Conservation (phyloP, 2,888 invertebrate species). For the Thymelicus acteon region DNA sequence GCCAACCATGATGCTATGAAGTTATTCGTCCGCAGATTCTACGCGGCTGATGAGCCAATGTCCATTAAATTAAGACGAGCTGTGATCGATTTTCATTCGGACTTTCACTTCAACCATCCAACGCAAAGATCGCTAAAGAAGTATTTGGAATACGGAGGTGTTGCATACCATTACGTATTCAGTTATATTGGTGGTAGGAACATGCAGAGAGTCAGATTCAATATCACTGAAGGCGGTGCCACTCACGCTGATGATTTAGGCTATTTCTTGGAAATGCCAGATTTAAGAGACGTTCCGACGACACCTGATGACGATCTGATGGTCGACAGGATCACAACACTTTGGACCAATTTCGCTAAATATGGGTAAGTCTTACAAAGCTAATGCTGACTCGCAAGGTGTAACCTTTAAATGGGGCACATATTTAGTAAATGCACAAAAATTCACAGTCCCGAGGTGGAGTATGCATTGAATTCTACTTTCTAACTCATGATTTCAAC, state of each 20-base stretch:
- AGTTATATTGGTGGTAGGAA: slow-evolving; percentile 60
- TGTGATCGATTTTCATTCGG: slow-evolving; percentile 55
- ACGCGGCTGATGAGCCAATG: slow-evolving; percentile 57
- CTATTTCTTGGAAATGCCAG: slow-evolving; percentile 53
- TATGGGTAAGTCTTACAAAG: slow-evolving; percentile 50
- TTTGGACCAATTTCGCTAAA: slow-evolving; percentile 58
- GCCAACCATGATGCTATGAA: slow-evolving; percentile 43
- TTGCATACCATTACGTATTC: slow-evolving; percentile 58
- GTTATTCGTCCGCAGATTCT: slow-evolving; percentile 54
- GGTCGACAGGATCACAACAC: slow-evolving; percentile 51
- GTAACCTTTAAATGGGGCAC: too few relatives aligned
- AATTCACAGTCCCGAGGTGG: too few relatives aligned
- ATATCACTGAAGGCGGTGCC: slow-evolving; percentile 47
- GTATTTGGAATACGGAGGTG: slow-evolving; percentile 52
- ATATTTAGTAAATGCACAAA: too few relatives aligned
- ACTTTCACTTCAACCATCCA: slow-evolving; percentile 53
- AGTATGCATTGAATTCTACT: background rate
- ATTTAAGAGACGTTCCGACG: slow-evolving; percentile 38
- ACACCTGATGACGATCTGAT: slow-evolving; percentile 52
- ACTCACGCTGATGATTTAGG: slow-evolving; percentile 56
- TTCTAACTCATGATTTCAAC: background rate
- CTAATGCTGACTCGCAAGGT: too few relatives aligned
- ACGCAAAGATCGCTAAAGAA: slow-evolving; percentile 50
- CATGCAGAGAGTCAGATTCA: slow-evolving; percentile 48
- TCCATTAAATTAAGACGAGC: slow-evolving; percentile 43